phyloP scores from a whole-genome alignment of 2,888 invertebrate species.

The Chelonus formosanus region DNA sequence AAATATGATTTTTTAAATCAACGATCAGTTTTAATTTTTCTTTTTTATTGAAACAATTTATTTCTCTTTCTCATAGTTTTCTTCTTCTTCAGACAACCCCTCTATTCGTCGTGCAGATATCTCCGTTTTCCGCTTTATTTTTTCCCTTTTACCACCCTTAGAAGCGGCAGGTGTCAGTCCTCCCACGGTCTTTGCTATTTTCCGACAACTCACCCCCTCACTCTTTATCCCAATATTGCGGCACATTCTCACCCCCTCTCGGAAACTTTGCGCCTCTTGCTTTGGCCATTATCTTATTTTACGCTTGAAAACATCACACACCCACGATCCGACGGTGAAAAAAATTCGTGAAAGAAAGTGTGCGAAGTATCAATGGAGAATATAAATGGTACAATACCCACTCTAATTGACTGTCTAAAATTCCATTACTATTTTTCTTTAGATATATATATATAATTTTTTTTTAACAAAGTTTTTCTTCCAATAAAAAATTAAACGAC shows the following conservation, averaged over 20 bases:
- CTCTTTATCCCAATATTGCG: constrained; percentile 30
- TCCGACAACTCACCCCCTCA: constrained; percentile 37
- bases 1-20: not conserved
- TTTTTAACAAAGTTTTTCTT: too few species aligned
- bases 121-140: constrained; percentile 38
- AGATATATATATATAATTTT: too few species aligned
- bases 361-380: too few species aligned
- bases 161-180: constrained; percentile 50
- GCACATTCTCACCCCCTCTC: constrained; percentile 36
- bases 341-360: not conserved
- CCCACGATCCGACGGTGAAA: constrained; percentile 26
- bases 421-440: too few species aligned
- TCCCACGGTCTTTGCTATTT: constrained; percentile 58
- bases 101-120: constrained; percentile 24
- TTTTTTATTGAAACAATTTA: constrained; percentile 21
- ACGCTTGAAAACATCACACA: constrained; percentile 61
- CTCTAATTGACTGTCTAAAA: too few species aligned
- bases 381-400: too few species aligned
- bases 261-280: constrained; percentile 51
- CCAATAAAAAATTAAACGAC: too few species aligned
- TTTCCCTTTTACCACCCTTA: constrained; percentile 36
- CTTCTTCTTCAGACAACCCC: constrained; percentile 10
- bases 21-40: constrained; percentile 11
- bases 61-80: constrained; percentile 1
- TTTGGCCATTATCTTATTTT: constrained; percentile 64